Base-by-base conservation (phyloP, 2,113 vertebrate genomes). In the Clinocottus analis region DNA sequence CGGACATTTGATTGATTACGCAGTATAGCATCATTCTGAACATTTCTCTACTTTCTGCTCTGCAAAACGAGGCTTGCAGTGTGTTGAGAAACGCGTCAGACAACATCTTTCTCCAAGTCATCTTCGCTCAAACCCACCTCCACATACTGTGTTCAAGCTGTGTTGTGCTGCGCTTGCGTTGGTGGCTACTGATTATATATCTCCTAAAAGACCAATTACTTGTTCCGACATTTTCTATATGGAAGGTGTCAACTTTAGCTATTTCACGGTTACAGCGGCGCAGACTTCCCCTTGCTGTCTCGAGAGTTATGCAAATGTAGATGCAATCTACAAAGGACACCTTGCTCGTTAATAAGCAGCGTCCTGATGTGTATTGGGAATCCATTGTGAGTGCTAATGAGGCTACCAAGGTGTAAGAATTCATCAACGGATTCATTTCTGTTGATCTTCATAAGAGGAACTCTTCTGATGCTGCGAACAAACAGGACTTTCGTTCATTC, bases 341-440 rank as follows among this genome's bases (percentile, higher is more conserved):
- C 63, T 33, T 65, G 6, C 37, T 73, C 51, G 61, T 66, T 61
- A 72, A 45, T 72, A 62, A 69, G 35, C 59, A 61, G 58, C 11
- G 10, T n/a, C 49, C 63, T 74, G 67, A 53, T 68, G 53, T 47
- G 43, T 59, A 49, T 79, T 62, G 51, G 51, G 43, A 49, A 75
- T 69, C 77, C 21, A 67, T 72, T 81, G 59, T 75, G 68, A 27
- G 45, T 9, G 66, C 47, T 77, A 71, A 85, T 58, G 29, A 70
- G 61, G 73, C 70, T 70, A 49, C 65, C 56, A 64, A 35, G 60
- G 29, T 11, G 8, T 35, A 33, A 55, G 21, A 67, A 84, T 79
- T 82, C 75, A 76, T 79, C 68, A 79, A 13, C 59, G 51, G 39
- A 29, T 47, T 80, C 9, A 63, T 75, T 63, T 75, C 13, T 85